Conservation (phyloP, 2,113 vertebrate genomes). For the Sebastes fasciatus region DNA sequence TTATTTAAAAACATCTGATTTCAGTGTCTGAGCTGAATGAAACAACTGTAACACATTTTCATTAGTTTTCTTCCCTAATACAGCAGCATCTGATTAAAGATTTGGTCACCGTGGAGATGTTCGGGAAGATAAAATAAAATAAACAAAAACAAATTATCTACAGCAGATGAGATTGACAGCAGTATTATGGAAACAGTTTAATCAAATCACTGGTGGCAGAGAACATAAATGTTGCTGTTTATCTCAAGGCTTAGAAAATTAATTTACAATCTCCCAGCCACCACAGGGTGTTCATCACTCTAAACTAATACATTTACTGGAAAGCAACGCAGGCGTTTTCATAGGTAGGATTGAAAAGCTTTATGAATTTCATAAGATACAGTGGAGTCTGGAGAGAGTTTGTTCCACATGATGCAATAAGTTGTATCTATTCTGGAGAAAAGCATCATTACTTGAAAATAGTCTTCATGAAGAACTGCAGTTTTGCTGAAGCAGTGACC, state of each 20-base stretch:
- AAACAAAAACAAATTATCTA: conserved; percentile 12
- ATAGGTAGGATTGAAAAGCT: not conserved
- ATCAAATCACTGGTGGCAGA: conserved; percentile 41
- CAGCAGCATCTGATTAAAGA: not conserved
- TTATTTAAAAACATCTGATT: not conserved
- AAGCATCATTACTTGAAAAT: conserved; percentile 2
- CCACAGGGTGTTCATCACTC: conserved; percentile 22
- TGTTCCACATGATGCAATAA: not conserved
- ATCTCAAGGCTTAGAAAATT: conserved; percentile 30
- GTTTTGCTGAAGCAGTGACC: not conserved
- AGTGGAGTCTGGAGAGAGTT: not conserved
- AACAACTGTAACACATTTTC: conserved; percentile 8
- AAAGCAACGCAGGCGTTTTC: not conserved
- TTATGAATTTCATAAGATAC: not conserved
- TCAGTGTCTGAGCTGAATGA: not conserved
- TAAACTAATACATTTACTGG: conserved; percentile 31
- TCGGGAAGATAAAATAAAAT: conserved; percentile 28
- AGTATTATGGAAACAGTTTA: conserved; percentile 31
- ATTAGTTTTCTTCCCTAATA: not conserved
- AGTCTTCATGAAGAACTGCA: not conserved
- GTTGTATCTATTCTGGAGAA: not conserved
- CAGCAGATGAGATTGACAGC: conserved; percentile 16
- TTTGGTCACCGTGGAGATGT: not conserved
- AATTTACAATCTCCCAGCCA: conserved; percentile 23
- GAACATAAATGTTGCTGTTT: conserved; percentile 40